Evolutionary conservation across 2,797 vertebrate genomes (phyloP), one percentile per base, ranked within the genome.

Genomic region (Tapera naevia): DNA sequence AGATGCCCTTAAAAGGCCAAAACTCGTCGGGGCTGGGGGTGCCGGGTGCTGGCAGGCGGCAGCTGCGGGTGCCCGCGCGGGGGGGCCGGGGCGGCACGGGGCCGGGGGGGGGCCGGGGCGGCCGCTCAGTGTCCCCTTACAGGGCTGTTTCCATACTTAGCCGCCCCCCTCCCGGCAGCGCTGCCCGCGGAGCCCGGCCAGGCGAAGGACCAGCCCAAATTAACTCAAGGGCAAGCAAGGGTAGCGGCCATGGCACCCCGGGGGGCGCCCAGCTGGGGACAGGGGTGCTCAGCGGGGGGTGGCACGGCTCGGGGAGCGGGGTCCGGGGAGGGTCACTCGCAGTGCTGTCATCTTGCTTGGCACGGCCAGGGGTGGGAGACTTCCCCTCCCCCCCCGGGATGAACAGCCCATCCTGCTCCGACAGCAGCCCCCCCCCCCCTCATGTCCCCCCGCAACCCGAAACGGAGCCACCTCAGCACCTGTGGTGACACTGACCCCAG

Each of bases 191-290:
- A 97, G 96, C 97, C 85, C 84, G 83, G 96, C 95, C 97, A 94
- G 96, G 97, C 97, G 93, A 93, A 97, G 94, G 78, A 71, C 61
- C 33, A 6, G 97, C 97, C 98, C 98, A 93, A 98, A 98, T 97
- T 98, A 98, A 98, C 98, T 98, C 99, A 99, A 99, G 99, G 99
- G 97, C 99, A 97, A 98, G 97, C 99, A 99, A 99, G 99, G 99
- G 98, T 99, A 98, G 96, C 53, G 13, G 92, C 54, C 35, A 61
- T 66, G 87, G 74, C 67, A 1, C 71, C 70, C 67, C 72, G 9
- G 0, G 73, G 78, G 84, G 71, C 74, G 2, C 58, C 67, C 50
- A 4, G 58, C n/a, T 7, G 17, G 25, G 54, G 41, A 48, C 30
- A 0, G 10, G 41, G 25, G 25, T 6, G 67, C 7, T 60, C 0